Evolutionary conservation across 2,888 invertebrate genomes (phyloP).

Genomic region (Drosophila hawaiiensis): DNA sequence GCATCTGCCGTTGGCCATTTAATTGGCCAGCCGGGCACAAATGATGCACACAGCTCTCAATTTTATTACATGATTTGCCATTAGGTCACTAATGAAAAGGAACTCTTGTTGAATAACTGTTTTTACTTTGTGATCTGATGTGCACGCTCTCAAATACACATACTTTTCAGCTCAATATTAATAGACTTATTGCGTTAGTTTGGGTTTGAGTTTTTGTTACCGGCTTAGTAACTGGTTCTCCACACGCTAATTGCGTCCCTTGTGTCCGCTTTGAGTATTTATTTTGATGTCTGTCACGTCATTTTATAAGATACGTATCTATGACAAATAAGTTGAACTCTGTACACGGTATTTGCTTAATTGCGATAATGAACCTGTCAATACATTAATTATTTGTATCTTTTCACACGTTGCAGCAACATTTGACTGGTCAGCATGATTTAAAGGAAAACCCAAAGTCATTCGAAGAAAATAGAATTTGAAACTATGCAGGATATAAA

Average conservation of each 20-base stretch:
- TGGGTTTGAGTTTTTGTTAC: not conserved
- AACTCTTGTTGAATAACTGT: not conserved
- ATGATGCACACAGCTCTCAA: not conserved
- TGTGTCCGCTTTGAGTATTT: not conserved
- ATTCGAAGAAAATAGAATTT: not conserved
- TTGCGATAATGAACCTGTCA: not conserved
- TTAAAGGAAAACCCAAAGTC: not conserved
- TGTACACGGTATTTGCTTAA: conserved; percentile 6
- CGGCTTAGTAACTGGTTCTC: not conserved
- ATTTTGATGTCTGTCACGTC: not conserved
- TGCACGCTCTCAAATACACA: not conserved
- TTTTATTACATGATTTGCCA: not conserved
- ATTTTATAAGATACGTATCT: not conserved
- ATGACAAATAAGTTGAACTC: conserved; percentile 5
- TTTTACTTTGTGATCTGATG: not conserved
- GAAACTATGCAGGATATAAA: conserved; percentile 53
- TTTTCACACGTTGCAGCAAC: not conserved
- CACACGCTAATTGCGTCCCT: conserved; percentile 18
- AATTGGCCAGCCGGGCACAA: too few relatives aligned
- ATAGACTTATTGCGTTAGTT: not conserved
- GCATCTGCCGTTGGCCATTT: conserved; percentile 27
- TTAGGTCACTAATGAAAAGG: not conserved
- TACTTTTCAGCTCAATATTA: not conserved
- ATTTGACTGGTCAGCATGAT: conserved; percentile 23
- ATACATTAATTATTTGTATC: not conserved